These are phyloP conservation scores for Steatornis caripensis DNA, from an alignment of 2,113 vertebrate species.

Conservation along the genomic window DNA sequence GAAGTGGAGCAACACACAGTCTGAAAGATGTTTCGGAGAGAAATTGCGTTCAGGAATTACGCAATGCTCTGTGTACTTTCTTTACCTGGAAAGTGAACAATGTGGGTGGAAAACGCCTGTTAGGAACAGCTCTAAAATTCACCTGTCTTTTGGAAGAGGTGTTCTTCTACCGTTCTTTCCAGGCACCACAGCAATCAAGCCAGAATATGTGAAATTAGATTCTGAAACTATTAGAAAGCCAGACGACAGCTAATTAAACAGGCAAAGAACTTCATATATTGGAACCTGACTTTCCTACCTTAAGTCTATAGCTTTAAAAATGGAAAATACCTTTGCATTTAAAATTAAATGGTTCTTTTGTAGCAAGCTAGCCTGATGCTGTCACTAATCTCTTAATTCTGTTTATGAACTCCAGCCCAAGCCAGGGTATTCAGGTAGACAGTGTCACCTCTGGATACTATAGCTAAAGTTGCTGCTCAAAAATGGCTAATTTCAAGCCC, in stretches of 20 bases:
- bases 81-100: not conserved
- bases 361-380: not conserved
- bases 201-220: not conserved
- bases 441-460: conserved; percentile 74
- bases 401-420: conserved; percentile 79
- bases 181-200: not conserved
- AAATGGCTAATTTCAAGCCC: conserved; percentile 78
- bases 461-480: conserved; percentile 72
- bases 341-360: not conserved
- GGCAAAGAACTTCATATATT: not conserved
- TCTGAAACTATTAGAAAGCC: not conserved
- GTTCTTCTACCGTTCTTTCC: not conserved
- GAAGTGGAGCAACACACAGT: not conserved
- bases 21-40: not conserved
- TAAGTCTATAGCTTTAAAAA: not conserved
- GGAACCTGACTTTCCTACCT: not conserved
- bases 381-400: not conserved
- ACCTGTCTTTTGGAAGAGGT: not conserved
- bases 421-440: conserved; percentile 76
- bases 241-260: not conserved
- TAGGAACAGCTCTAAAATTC: not conserved
- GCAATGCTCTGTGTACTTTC: not conserved
- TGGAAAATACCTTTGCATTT: not conserved
- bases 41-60: not conserved
- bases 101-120: not conserved